Evolutionary conservation across 2,113 vertebrate genomes (phyloP).

Genomic region (Lophotis ruficrista): DNA sequence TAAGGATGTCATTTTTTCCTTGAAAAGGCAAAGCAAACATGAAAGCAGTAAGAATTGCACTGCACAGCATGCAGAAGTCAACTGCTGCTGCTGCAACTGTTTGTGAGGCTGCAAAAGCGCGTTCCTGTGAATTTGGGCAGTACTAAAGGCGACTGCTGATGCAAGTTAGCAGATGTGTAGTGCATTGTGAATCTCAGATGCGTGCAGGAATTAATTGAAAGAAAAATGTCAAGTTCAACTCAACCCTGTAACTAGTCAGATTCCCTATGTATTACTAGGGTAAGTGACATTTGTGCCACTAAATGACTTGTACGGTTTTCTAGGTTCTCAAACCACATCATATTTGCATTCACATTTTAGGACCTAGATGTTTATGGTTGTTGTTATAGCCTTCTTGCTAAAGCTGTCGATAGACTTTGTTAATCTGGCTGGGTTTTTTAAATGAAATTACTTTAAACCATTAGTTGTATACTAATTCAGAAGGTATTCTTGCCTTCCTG

Average conservation of each 20-base stretch:
- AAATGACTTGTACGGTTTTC: background rate
- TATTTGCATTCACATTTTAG: background rate
- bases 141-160: slow-evolving; percentile 22
- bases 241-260: background rate
- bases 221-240: slow-evolving; percentile 23
- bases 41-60: slow-evolving; percentile 12
- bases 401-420: background rate
- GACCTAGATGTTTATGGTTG: background rate
- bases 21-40: slow-evolving; percentile 13
- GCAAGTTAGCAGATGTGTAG: slow-evolving; percentile 62
- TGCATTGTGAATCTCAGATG: slow-evolving; percentile 19
- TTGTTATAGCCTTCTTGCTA: background rate
- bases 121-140: slow-evolving; percentile 53
- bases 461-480: background rate
- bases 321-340: background rate
- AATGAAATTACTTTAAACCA: background rate
- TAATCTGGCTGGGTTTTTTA: background rate
- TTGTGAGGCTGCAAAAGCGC: slow-evolving; percentile 44
- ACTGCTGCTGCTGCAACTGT: slow-evolving; percentile 45
- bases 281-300: background rate
- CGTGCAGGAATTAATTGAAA: slow-evolving; percentile 8
- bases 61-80: slow-evolving; percentile 47
- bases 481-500: background rate
- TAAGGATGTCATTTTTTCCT: slow-evolving; percentile 14
- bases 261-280: background rate